Base-by-base conservation (phyloP, 1,140 invertebrate genomes). In the Glomeris maerens region DNA sequence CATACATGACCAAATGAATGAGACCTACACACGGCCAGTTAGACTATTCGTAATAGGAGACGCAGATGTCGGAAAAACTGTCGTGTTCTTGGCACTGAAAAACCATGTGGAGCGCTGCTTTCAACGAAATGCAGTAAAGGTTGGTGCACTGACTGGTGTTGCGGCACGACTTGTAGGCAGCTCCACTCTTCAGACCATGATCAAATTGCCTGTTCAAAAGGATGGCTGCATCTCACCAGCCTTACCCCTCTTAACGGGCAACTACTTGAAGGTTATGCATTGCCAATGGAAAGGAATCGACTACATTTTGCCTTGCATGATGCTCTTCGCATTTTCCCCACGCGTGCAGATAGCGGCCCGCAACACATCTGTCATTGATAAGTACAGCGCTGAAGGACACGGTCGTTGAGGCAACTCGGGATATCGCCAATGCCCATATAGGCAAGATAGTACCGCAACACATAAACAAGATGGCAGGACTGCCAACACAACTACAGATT, bases 41-140 rank as follows among this genome's bases (percentile, higher is more conserved):
- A 44, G 23, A 20, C 7, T 44, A 20, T 44, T 44, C 20, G 20
- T 44, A 7, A 44, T 22, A 7, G 41, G 41, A 20, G 41, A 22
- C 7, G 41, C 41, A 10, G 41, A 22, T 21, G 23, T 22, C 7
- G 41, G 41, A 10, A 44, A 44, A 44, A 44, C 41, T 10, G 17
- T 44, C 23, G 23, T 21, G 7, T 5, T 44, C 7, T 20, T 20
- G n/a, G n/a, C n/a, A n/a, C n/a, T 49, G 22, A n/a, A n/a, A n/a
- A n/a, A n/a, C n/a, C n/a, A n/a, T n/a, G n/a, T n/a, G n/a, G n/a
- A n/a, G n/a, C n/a, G 55, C 40, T 65, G 59, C 54, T 63, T 58
- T 56, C 56, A 47, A 29, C n/a, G n/a, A n/a, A n/a, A n/a, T n/a
- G 57, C 53, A 10, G 62, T 65, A 27, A 66, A 66, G 59, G 54